phyloP scores from a whole-genome alignment of 2,888 invertebrate species.

The Bellardia pandia region DNA sequence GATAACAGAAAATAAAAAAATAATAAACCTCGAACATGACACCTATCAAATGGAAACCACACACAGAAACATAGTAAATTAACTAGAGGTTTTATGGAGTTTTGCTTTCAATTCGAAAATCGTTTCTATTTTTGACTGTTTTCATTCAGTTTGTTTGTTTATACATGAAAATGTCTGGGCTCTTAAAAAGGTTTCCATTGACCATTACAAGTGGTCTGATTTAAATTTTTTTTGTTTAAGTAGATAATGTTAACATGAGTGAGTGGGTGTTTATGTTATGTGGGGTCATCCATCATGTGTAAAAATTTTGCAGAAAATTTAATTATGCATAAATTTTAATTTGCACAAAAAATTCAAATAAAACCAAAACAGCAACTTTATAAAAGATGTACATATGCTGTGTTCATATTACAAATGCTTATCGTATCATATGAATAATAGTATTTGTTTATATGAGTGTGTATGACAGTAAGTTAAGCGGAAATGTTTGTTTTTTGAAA shows the following conservation, averaged over 20 bases:
- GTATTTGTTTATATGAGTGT: not conserved
- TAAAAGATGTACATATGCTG: conserved; percentile 25
- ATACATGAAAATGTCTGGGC: conserved; percentile 9
- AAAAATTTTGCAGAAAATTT: conserved; percentile 46
- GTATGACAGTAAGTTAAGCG: conserved; percentile 34
- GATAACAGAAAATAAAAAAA: not conserved
- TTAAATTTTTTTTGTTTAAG: not conserved
- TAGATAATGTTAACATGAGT: not conserved
- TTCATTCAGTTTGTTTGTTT: not conserved
- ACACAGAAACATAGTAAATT: conserved; percentile 31
- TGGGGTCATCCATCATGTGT: conserved; percentile 35
- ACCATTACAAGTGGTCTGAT: conserved; percentile 32
- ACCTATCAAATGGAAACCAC: conserved; percentile 15
- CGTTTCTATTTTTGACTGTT: not conserved
- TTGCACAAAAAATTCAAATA: not conserved
- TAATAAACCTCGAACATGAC: conserved; percentile 2
- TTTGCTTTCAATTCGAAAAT: conserved; percentile 19
- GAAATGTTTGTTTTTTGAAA: conserved; percentile 17
- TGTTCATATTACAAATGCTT: conserved; percentile 29
- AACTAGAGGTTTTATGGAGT: conserved; percentile 30
- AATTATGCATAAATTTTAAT: conserved; percentile 57
- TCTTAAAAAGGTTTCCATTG: conserved; percentile 27
- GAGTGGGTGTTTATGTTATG: not conserved
- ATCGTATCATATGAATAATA: not conserved
- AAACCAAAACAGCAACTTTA: not conserved